These are phyloP conservation scores for Hydropsyche tenuis DNA, from an alignment of 1,140 invertebrate species.

Conservation along the genomic window DNA sequence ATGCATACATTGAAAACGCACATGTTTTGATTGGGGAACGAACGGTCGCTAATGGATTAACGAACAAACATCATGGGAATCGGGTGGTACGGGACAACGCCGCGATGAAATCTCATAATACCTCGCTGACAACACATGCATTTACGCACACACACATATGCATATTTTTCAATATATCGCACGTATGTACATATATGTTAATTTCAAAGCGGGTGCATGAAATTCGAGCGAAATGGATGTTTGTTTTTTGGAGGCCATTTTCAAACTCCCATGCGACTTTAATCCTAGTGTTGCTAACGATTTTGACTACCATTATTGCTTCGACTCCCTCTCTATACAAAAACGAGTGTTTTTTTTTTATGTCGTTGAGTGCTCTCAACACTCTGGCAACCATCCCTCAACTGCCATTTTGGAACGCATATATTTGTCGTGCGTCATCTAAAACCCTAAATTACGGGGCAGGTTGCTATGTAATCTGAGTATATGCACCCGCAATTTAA, in stretches of 20 bases:
- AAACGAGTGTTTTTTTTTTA: constrained; percentile 22
- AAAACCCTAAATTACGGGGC: constrained; percentile 34
- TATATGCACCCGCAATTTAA: constrained; percentile 1
- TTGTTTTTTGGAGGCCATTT: constrained; percentile 16
- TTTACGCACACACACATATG: neutral
- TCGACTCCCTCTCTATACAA: constrained; percentile 25
- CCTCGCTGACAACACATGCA: neutral
- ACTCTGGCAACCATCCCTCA: neutral
- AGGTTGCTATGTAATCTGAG: constrained; percentile 36
- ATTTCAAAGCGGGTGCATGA: neutral
- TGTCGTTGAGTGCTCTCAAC: constrained; percentile 24
- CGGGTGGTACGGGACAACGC: neutral
- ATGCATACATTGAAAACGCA: constrained; percentile 28
- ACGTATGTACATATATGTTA: neutral
- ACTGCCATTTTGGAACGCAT: neutral
- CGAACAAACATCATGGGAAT: constrained; percentile 31
- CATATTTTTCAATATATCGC: neutral
- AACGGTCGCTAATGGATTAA: constrained; percentile 41
- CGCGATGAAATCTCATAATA: constrained; percentile 8
- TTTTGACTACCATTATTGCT: constrained; percentile 43
- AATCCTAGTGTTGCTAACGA: constrained; percentile 41
- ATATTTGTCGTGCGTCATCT: constrained; percentile 33
- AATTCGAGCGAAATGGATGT: neutral
- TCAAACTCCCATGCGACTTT: constrained; percentile 24
- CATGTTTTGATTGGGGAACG: constrained; percentile 36